Conservation (phyloP, 1,140 invertebrate species). For the Caenorhabditis elegans region DNA sequence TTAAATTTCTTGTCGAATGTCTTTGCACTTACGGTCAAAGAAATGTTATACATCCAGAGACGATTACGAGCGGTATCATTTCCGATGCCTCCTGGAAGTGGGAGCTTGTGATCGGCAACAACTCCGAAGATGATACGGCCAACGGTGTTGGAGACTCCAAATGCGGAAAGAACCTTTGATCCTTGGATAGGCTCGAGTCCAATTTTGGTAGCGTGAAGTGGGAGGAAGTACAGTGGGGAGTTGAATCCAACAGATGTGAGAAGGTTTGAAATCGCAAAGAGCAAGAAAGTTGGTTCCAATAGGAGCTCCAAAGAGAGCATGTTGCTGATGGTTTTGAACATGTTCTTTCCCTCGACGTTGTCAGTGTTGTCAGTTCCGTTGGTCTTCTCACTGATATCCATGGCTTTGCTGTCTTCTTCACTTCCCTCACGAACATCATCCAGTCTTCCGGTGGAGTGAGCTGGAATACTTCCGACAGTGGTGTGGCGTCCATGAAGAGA, state of each 20-base stretch:
- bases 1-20: no score
- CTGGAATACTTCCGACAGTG: slow-evolving; percentile 49
- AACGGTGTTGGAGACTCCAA: slow-evolving; percentile 78
- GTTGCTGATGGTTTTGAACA: slow-evolving; percentile 72
- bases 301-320: slow-evolving; percentile 84
- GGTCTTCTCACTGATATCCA: slow-evolving; percentile 30
- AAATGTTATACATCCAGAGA: slow-evolving; percentile 81
- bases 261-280: slow-evolving; percentile 90
- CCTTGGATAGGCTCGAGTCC: slow-evolving; percentile 72
- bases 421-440: slow-evolving; percentile 46
- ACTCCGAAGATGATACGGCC: slow-evolving; percentile 73
- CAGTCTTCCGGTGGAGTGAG: slow-evolving; percentile 49
- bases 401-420: slow-evolving; percentile 13
- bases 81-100: slow-evolving; percentile 82
- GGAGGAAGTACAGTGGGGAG: slow-evolving; percentile 82
- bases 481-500: slow-evolving; percentile 44
- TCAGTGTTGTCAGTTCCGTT: slow-evolving; percentile 26
- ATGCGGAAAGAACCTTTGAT: slow-evolving; percentile 85
- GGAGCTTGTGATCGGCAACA: slow-evolving; percentile 75
- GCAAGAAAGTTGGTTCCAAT: slow-evolving; percentile 81
- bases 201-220: slow-evolving; percentile 66
- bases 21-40: slow-evolving; percentile 75
- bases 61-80: slow-evolving; percentile 76
- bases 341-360: slow-evolving; percentile 42
- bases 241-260: slow-evolving; percentile 94